Evolutionary conservation across 64 coral and sea anemone genomes (phyloP).

Genomic region (Montipora efflorescens): DNA sequence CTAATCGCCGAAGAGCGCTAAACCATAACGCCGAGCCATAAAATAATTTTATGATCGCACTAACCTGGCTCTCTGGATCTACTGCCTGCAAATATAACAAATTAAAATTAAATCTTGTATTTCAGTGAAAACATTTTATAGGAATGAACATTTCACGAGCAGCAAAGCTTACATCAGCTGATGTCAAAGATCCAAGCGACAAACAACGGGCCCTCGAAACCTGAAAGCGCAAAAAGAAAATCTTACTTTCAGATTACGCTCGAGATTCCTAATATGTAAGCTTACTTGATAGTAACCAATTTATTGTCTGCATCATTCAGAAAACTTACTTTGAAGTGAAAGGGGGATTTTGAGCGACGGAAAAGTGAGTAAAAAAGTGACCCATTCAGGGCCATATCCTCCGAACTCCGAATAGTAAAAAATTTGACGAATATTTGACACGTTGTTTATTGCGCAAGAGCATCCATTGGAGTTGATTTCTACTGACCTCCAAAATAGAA

Average conservation of each 20-base stretch:
- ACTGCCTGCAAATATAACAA: background rate
- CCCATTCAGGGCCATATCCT: background rate
- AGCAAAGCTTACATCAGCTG: conserved; percentile 11
- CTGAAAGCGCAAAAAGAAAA: background rate
- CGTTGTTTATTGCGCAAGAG: conserved; percentile 51
- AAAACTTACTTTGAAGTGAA: conserved; percentile 1
- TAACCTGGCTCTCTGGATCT: conserved; percentile 30
- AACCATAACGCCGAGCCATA: background rate
- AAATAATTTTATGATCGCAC: background rate
- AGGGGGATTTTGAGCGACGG: background rate
- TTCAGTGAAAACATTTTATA: background rate
- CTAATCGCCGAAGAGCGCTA: too few species aligned
- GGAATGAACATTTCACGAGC: background rate
- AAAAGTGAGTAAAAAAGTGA: background rate
- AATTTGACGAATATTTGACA: background rate
- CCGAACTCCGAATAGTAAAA: too few species aligned
- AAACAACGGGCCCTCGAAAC: background rate
- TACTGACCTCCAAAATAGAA: conserved; percentile 1
- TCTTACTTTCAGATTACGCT: background rate
- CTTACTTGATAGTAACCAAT: background rate
- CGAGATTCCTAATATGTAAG: too few species aligned
- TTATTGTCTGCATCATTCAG: background rate
- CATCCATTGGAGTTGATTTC: background rate
- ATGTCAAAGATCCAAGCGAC: conserved; percentile 21
- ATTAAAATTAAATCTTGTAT: background rate